Evolutionary conservation across 2,888 invertebrate species (phyloP).

Genomic region (Herminia tarsipennalis): DNA sequence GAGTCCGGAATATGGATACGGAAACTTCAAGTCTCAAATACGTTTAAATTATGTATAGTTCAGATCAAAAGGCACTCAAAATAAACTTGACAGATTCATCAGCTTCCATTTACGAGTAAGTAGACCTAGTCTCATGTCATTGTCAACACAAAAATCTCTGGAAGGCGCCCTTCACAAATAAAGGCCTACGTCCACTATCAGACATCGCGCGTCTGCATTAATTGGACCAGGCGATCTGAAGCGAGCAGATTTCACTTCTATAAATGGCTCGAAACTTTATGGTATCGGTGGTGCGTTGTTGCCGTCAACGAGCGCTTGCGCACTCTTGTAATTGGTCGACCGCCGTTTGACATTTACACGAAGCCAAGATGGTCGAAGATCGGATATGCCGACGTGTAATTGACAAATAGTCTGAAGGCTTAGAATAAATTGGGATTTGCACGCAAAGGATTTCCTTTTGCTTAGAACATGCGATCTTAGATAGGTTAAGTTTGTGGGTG

Average conservation of each 20-base stretch:
- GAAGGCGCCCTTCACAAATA: slow-evolving; percentile 21
- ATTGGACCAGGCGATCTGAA: slow-evolving; percentile 77
- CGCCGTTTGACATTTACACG: slow-evolving; percentile 82
- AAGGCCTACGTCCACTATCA: slow-evolving; percentile 57
- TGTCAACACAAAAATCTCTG: too few relatives aligned
- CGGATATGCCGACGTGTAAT: slow-evolving; percentile 66
- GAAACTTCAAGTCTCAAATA: too few relatives aligned
- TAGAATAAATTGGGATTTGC: slow-evolving; percentile 57
- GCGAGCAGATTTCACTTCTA: slow-evolving; percentile 74
- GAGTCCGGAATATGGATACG: too few relatives aligned
- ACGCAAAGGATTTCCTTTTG: slow-evolving; percentile 41
- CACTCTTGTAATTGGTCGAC: slow-evolving; percentile 82
- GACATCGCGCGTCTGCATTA: slow-evolving; percentile 68
- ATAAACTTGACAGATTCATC: too few relatives aligned
- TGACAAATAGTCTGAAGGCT: slow-evolving; percentile 75
- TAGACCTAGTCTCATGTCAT: too few relatives aligned
- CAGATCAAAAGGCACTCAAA: too few relatives aligned
- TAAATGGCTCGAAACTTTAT: slow-evolving; percentile 82
- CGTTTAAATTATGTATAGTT: too few relatives aligned
- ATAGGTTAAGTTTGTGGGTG: slow-evolving; percentile 19
- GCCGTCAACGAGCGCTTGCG: slow-evolving; percentile 77
- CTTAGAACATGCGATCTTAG: slow-evolving; percentile 32
- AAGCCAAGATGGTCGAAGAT: slow-evolving; percentile 75
- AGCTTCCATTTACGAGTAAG: too few relatives aligned
- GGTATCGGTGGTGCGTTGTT: slow-evolving; percentile 79